These are phyloP conservation scores for Pipra filicauda DNA, from an alignment of 2,113 vertebrate genomes.

Conservation along the genomic window DNA sequence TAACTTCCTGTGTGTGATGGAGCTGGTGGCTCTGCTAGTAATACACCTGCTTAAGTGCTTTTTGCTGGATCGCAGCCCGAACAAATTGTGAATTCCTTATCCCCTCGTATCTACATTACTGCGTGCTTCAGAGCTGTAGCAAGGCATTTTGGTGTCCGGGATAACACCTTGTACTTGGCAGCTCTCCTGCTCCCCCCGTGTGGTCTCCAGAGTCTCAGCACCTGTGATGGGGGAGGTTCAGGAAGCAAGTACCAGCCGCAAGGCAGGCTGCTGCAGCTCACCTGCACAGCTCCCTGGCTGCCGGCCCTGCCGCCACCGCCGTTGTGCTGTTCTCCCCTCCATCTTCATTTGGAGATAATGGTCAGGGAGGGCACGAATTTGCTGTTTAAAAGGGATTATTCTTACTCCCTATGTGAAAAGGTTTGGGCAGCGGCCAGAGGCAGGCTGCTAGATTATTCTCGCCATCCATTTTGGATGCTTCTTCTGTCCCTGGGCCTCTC, in stretches of 20 bases:
- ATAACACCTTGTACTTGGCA: constrained; percentile 56
- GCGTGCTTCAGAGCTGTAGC: neutral
- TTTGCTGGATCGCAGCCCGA: neutral
- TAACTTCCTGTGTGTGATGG: neutral
- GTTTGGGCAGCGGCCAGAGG: neutral
- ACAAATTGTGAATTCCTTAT: constrained; percentile 34
- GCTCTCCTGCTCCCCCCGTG: neutral
- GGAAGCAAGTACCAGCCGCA: neutral
- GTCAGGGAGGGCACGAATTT: neutral
- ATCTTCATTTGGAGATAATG: neutral
- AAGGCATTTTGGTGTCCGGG: neutral
- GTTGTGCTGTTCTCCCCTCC: accelerated
- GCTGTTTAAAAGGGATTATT: neutral
- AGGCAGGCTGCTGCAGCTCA: neutral
- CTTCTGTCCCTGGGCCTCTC: neutral
- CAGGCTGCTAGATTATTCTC: neutral
- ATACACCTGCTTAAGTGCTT: constrained; percentile 30
- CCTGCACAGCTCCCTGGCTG: neutral
- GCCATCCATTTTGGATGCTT: neutral
- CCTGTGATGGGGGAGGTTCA: constrained; percentile 1
- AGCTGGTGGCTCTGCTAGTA: constrained; percentile 15
- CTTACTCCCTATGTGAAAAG: neutral
- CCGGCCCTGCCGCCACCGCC: accelerated
- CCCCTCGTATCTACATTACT: neutral
- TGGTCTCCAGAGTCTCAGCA: neutral